These are phyloP conservation scores for Miltochrista miniata DNA, from an alignment of 2,888 invertebrate genomes.

Conservation along the genomic window DNA sequence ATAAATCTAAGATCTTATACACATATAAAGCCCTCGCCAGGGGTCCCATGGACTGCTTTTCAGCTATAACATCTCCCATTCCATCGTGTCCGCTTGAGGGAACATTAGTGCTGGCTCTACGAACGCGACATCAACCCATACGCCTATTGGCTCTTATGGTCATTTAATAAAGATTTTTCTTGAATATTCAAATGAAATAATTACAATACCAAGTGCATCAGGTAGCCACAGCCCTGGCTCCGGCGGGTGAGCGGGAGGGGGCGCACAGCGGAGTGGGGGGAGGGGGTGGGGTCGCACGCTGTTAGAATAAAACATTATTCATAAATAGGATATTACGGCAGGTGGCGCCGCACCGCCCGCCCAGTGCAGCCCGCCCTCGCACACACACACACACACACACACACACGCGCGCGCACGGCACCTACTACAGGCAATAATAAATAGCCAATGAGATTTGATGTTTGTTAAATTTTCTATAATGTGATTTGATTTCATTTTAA, in stretches of 20 bases:
- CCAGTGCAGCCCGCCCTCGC: constrained; percentile 25
- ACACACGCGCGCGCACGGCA: constrained; percentile 4
- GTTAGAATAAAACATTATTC: constrained; percentile 83
- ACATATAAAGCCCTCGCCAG: too few relatives aligned
- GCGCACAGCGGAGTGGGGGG: constrained; percentile 27
- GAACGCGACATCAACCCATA: too few relatives aligned
- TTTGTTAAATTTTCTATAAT: too few relatives aligned
- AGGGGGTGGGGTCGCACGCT: constrained; percentile 70
- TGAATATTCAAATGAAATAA: constrained; percentile 10
- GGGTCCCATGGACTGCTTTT: too few relatives aligned
- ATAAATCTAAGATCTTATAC: too few relatives aligned
- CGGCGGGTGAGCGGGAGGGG: constrained; percentile 6
- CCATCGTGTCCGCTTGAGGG: too few relatives aligned
- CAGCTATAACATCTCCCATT: too few relatives aligned
- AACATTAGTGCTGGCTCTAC: too few relatives aligned
- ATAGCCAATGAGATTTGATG: too few relatives aligned
- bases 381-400: constrained; percentile 1
- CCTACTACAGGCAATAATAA: too few relatives aligned
- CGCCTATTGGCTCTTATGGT: too few relatives aligned
- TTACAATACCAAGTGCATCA: constrained; percentile 8
- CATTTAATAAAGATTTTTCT: not conserved
- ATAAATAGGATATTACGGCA: constrained; percentile 81
- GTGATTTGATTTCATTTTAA: too few relatives aligned
- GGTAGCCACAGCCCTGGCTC: constrained; percentile 47
- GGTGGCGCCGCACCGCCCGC: constrained; percentile 41